Evolutionary conservation across 2,113 vertebrate species (phyloP).

Genomic region (Ailurus styani): DNA sequence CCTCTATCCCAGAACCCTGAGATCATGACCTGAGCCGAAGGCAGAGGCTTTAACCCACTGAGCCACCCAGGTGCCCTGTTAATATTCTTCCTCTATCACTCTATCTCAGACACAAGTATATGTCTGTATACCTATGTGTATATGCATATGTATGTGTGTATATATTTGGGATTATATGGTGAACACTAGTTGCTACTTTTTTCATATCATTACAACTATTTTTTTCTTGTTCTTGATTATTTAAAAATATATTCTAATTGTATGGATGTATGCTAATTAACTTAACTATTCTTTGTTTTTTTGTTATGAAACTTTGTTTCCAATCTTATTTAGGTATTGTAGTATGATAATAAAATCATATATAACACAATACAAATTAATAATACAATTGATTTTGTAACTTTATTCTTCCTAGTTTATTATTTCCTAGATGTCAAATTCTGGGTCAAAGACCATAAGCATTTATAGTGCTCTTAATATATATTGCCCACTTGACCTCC

Average conservation of each 20-base stretch:
- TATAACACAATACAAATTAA: not conserved
- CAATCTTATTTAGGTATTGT: not conserved
- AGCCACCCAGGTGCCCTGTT: too few species aligned
- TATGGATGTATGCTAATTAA: not conserved
- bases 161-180: not conserved
- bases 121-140: not conserved
- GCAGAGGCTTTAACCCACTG: too few species aligned
- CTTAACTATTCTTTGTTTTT: slow-evolving; percentile 10
- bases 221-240: slow-evolving; percentile 19
- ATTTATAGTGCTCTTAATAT: slow-evolving; percentile 41
- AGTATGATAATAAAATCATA: not conserved
- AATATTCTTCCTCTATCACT: not conserved
- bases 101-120: not conserved
- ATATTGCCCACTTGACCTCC: not conserved
- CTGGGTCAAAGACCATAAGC: not conserved
- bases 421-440: slow-evolving; percentile 32
- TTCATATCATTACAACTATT: not conserved
- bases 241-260: not conserved
- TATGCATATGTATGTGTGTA: not conserved
- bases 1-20: too few species aligned
- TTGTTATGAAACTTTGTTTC: not conserved
- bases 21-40: too few species aligned
- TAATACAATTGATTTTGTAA: not conserved
- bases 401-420: slow-evolving; percentile 18
- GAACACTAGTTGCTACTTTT: not conserved